phyloP scores from a whole-genome alignment of 37 sponge, comb jelly and placozoan species.

The Chondrilla cf. caribensis region DNA sequence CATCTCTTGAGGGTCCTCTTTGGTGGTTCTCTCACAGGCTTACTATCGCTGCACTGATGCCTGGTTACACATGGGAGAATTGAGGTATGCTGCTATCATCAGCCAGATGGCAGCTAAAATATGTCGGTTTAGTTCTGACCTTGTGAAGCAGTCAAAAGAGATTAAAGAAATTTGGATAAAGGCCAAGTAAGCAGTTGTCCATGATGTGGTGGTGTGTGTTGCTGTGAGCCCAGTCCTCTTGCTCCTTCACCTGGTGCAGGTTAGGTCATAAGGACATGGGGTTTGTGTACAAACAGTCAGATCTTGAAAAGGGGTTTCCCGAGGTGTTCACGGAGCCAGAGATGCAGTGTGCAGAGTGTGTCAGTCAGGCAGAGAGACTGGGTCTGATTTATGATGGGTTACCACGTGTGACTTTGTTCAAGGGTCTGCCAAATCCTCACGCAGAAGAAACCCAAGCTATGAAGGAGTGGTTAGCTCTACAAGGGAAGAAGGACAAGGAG shows the following conservation, averaged over 20 bases:
- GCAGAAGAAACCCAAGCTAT: not conserved
- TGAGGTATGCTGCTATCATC: constrained; percentile 18
- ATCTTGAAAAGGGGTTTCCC: not conserved
- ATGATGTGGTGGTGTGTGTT: too few relatives aligned
- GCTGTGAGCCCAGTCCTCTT: too few relatives aligned
- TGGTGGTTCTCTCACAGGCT: not conserved
- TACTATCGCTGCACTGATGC: constrained; percentile 52
- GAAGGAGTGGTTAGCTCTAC: not conserved
- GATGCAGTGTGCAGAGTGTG: not conserved
- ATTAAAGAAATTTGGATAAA: constrained; percentile 22
- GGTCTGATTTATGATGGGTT: constrained; percentile 12
- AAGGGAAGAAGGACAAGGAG: not conserved
- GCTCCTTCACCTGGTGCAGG: too few relatives aligned
- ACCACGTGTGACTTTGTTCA: constrained; percentile 9
- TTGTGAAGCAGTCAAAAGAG: constrained; percentile 13
- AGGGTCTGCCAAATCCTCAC: not conserved
- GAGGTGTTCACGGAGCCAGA: not conserved
- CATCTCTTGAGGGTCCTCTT: not conserved
- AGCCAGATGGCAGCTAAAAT: constrained; percentile 6
- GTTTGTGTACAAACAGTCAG: too few relatives aligned
- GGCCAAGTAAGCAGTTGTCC: not conserved
- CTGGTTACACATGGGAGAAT: constrained; percentile 38
- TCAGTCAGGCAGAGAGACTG: constrained; percentile 1
- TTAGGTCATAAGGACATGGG: too few relatives aligned
- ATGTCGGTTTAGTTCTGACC: constrained; percentile 17